Conservation (phyloP, 2,113 vertebrate species). For the Phocoena phocoena region DNA sequence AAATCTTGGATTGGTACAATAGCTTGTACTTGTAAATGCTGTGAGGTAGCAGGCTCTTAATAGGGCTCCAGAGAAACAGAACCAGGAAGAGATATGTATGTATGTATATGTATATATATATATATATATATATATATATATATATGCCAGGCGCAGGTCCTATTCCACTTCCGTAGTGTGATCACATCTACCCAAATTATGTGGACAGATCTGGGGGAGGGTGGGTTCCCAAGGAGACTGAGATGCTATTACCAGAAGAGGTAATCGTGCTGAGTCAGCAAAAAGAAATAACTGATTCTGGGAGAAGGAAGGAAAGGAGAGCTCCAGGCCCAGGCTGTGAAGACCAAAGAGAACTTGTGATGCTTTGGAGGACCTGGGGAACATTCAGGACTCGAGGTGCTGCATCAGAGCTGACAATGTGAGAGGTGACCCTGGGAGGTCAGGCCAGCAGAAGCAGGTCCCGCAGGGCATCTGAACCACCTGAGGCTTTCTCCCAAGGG, state of each 20-base stretch:
- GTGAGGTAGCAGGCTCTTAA: background rate
- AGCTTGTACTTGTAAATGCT: background rate
- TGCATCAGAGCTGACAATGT: background rate
- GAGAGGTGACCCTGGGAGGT: background rate
- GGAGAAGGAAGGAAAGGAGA: background rate
- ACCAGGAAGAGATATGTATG: background rate
- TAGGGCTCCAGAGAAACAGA: background rate
- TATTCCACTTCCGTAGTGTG: fast-evolving
- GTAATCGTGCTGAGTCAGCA: background rate
- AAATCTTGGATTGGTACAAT: background rate
- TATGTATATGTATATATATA: too few species aligned
- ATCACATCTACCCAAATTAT: background rate
- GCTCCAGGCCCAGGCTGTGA: background rate
- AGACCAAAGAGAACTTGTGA: background rate
- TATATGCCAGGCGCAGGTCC: background rate
- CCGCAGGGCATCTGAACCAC: fast-evolving
- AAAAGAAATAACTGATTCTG: background rate
- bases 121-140: background rate
- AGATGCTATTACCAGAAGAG: background rate
- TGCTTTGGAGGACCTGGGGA: background rate
- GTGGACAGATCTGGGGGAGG: background rate
- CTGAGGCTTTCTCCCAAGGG: too few species aligned
- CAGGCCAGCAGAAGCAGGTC: background rate
- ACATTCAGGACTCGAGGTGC: background rate
- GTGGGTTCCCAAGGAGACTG: background rate